These are phyloP conservation scores for Tipula helvola DNA, from an alignment of 2,888 invertebrate species.

Conservation along the genomic window DNA sequence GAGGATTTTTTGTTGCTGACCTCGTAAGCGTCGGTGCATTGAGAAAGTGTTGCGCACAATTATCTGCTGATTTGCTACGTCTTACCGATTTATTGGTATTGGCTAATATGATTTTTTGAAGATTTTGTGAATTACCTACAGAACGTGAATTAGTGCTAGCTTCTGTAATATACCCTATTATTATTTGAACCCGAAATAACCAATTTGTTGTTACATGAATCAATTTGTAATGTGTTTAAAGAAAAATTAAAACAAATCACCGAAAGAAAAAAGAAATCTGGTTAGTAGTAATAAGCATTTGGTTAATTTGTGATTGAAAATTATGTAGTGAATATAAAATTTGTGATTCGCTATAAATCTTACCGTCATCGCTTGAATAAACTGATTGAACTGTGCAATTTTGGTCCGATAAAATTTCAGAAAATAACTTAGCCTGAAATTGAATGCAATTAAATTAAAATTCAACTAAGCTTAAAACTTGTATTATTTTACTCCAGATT, in stretches of 20 bases:
- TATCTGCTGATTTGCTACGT: neutral
- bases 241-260: neutral
- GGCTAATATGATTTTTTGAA: neutral
- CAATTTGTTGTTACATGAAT: neutral
- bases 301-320: neutral
- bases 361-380: neutral
- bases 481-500: neutral
- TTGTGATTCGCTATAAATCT: neutral
- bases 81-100: neutral
- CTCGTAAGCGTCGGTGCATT: neutral
- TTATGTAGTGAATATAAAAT: neutral
- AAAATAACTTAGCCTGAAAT: neutral
- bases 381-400: neutral
- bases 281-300: neutral
- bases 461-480: neutral
- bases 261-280: neutral
- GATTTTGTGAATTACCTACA: neutral
- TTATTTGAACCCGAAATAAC: neutral
- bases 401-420: neutral
- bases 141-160: neutral
- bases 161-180: conserved; percentile 6
- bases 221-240: neutral
- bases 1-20: neutral
- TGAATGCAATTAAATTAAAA: neutral
- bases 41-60: neutral